Evolutionary conservation across 2,113 vertebrate species (phyloP), one percentile per base, ranked within the genome.

Genomic region (Pituophis catenifer): DNA sequence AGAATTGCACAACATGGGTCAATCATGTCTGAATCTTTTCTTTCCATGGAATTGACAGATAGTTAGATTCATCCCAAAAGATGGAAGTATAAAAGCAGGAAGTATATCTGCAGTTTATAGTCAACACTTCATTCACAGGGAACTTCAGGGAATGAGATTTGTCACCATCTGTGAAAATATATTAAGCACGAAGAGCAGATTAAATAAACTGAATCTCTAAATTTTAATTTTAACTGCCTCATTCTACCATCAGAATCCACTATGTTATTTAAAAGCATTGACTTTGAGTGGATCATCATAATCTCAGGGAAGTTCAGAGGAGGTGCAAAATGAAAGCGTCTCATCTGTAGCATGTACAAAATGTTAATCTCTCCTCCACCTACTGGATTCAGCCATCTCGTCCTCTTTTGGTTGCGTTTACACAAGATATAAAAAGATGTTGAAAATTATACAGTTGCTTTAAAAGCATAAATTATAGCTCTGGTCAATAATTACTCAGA

Each of bases 351-450:
- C 11, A 65, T 86, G 57, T 90, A 88, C 26, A 58, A 23, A 48
- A 52, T 91, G 53, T 87, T 91, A 94, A 86, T 90, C 94, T 70
- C 86, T 81, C 90, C 86, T 59, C 89, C 38, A 89, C 88, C 91
- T 52, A 55, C 90, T 94, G 24, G 89, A 65, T n/a, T 95, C 92
- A 44, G 24, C 15, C 23, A 75, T 85, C 52, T 38, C 58, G 88
- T 90, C 93, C 0, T 0, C 89, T 97, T 97, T 96, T 96, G 97
- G 96, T 97, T 95, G 89, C 95, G 95, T 97, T 96, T 97, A 89
- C 0, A 0, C 95, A 93, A 93, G 92, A 95, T 55, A 96, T 95
- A 96, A 96, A 97, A 97, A 95, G 93, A 90, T 92, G 92, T 92
- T 90, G 94, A 44, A 95, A 94, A 91, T 58, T 93, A 94, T 3